Evolutionary conservation across 2,888 invertebrate genomes (phyloP), one percentile per base, ranked within the genome.

Genomic region (Carpatolechia fugitivella): DNA sequence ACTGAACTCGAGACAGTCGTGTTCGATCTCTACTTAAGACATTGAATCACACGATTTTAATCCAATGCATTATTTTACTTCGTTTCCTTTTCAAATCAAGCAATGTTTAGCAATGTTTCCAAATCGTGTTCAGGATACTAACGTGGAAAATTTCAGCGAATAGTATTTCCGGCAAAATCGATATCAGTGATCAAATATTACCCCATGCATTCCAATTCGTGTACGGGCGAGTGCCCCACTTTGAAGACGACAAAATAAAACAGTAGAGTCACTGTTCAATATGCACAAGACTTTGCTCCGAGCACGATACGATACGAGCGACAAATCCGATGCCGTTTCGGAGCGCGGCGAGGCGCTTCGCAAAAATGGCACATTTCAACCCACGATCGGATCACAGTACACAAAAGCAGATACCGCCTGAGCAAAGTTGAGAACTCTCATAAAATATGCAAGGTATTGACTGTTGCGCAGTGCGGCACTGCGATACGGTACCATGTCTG

Each of bases 401-500:
- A 49, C 57, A 52, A 52, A 57, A 57, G 55, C 52, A 55, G 57
- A 57, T 49, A 52, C 44, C 47, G 51, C 31, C 56, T 46, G 57
- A 54, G 57, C 54, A 63, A 66, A 72, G 68, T 72, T 68, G 77
- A 73, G 71, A 72, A 64, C 69, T 72, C 78, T 80, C 78, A 81
- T 89, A 82, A 89, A 89, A 87, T 88, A 88, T 89, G 87, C 88
- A 88, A 72, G 68, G 80, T 80, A 82, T 85, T 77, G 85, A 81
- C 76, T 80, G 71, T 74, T 78, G 75, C 78, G 77, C 77, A 77
- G 61, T 78, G 87, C 88, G 86, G 78, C 82, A 82, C 66, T 14
- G 65, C 69, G 74, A 70, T 67, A 70, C 72, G 68, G 72, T 72
- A 69, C 74, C 70, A 72, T 63, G 68, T 65, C 69, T 77, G 77